A percentile compares a stretch with the other conserved stretches of the same genome.
phyloP scores from a whole-genome alignment of 2,797 vertebrate species.

The Botia almorhae region DNA sequence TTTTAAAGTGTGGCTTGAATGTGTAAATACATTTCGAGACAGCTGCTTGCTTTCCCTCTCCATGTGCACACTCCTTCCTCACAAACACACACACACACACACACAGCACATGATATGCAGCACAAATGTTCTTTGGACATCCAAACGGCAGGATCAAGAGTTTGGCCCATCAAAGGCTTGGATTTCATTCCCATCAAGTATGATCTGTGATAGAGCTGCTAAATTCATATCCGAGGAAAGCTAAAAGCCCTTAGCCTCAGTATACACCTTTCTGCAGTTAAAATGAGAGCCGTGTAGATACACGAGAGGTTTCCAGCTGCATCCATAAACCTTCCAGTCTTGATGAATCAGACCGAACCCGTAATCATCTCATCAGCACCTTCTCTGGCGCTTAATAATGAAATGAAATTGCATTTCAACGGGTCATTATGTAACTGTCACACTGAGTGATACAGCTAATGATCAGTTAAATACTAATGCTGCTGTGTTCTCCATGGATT shows the following conservation, averaged over 20 bases:
- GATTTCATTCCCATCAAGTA: neutral
- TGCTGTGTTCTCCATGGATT: slow-evolving; percentile 17
- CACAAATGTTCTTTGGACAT: neutral
- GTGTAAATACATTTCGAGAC: no score
- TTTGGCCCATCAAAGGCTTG: neutral
- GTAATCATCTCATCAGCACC: slow-evolving; percentile 52
- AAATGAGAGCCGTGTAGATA: slow-evolving; percentile 16
- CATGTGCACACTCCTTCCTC: no score
- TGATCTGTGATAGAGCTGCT: neutral
- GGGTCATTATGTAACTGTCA: slow-evolving; percentile 56
- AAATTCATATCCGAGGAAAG: neutral
- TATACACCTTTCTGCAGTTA: neutral
- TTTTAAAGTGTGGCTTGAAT: no score
- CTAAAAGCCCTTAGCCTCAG: neutral
- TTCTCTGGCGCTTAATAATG: slow-evolving; percentile 43
- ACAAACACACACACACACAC: neutral
- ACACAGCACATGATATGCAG: neutral
- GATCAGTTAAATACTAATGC: slow-evolving; percentile 36
- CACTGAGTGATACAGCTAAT: slow-evolving; percentile 47
- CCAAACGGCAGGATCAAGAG: neutral
- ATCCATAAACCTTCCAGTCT: slow-evolving; percentile 20
- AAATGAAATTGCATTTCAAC: slow-evolving; percentile 53
- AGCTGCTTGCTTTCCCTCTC: neutral
- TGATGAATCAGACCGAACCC: slow-evolving; percentile 47
- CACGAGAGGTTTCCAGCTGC: slow-evolving; percentile 8